Base-by-base conservation (phyloP, 2,888 invertebrate genomes). In the Drosophila melanosoma region DNA sequence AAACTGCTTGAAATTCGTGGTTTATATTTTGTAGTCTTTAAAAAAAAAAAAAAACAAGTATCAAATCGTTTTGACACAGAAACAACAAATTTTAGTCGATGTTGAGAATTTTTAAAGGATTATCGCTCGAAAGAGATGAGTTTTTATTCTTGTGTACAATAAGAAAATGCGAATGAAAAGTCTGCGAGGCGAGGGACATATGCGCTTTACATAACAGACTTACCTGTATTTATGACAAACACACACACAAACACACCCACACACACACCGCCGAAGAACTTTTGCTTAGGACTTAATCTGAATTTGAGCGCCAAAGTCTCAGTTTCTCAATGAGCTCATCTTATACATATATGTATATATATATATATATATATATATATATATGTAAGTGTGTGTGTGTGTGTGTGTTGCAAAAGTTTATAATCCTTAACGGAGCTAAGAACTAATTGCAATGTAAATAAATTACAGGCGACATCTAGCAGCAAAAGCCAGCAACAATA, bases 381-480 rank as follows among this genome's bases (percentile, higher is more conserved):
- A 42, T 67, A 29, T 29, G 29, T 29, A 29, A 29, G 53, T 66
- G 59, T 51, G 45, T 35, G 26, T 45, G 53, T 70, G 62, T 69
- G 61, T 65, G 64, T 67, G 53, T 61, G 58, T 61, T 52, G 76
- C 74, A 61, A 79, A 86, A 86, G 80, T 87, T 87, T 88, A 86
- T 91, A 91, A 91, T 91, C 90, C 85, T 87, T 91, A 82, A 85
- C 86, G 85, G 87, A 90, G 90, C 89, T 88, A 88, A 82, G 84
- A 91, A 90, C 91, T 91, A 91, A 91, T 91, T 91, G 91, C 91
- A 90, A 88, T 90, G 89, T 86, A 90, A 91, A 91, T 91, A 91
- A 91, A 91, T 91, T 91, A 91, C 90, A 78, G 77, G 79, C 82
- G 82, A 87, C 88, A 79, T 83, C 77, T 29, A 77, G 82, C 79